Percentiles rank a stretch among this genome's conserved stretches.
These are phyloP conservation scores for Phylloscopus collybita DNA, from an alignment of 2,797 vertebrate species.

Conservation along the genomic window DNA sequence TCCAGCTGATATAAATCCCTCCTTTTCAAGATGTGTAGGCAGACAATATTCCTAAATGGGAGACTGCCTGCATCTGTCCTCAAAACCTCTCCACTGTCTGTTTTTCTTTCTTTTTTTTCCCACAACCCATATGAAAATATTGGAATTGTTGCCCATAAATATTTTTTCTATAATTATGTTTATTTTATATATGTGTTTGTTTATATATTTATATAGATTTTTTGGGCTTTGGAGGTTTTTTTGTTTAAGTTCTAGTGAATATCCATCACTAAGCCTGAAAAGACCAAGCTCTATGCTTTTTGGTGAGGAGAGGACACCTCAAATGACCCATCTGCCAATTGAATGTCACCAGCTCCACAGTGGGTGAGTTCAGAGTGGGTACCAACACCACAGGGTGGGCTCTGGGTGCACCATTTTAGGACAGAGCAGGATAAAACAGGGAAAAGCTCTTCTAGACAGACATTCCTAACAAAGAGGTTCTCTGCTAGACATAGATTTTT, in stretches of 20 bases:
- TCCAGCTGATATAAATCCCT: conserved; percentile 49
- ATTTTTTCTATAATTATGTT: background rate
- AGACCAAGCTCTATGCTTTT: background rate
- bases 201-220: fast-evolving
- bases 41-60: background rate
- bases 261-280: background rate
- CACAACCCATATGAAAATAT: background rate
- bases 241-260: background rate
- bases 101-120: background rate
- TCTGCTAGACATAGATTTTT: background rate
- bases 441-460: background rate
- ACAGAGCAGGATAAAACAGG: background rate
- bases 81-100: background rate
- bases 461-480: background rate
- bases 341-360: background rate
- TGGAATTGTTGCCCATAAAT: background rate
- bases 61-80: background rate
- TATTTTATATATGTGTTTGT: background rate
- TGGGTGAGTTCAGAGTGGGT: background rate
- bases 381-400: background rate
- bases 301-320: background rate
- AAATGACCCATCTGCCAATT: background rate
- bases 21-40: conserved; percentile 9
- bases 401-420: background rate
- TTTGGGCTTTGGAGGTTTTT: background rate